Percentiles rank a stretch among this genome's conserved stretches.
These are phyloP conservation scores for Cheilosia grossa DNA, from an alignment of 2,888 invertebrate species.

Conservation along the genomic window DNA sequence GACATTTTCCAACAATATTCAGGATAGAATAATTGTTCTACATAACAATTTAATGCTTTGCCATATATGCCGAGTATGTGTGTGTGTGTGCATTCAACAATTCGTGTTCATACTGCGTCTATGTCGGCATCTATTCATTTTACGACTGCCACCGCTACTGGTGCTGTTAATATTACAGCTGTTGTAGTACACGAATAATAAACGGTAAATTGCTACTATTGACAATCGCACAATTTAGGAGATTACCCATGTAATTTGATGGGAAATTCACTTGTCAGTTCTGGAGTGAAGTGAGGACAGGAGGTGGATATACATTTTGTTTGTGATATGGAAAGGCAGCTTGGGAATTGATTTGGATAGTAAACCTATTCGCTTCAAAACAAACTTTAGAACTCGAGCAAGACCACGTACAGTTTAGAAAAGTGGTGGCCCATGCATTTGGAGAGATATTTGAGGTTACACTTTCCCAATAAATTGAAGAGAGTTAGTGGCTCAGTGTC, in stretches of 20 bases:
- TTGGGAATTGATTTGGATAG: no score
- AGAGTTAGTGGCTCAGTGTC: no score
- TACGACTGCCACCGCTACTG: constrained; percentile 38
- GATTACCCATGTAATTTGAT: constrained; percentile 71
- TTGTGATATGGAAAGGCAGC: neutral
- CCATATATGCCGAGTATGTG: neutral
- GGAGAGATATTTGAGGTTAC: no score
- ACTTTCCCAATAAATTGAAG: no score
- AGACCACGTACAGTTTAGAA: no score
- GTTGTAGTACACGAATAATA: constrained; percentile 67
- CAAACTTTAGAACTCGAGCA: no score
- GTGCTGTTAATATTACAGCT: constrained; percentile 11
- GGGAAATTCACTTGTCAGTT: constrained; percentile 59
- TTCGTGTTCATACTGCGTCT: constrained; percentile 19
- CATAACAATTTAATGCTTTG: constrained; percentile 67
- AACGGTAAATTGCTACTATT: constrained; percentile 74
- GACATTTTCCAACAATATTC: constrained; percentile 26
- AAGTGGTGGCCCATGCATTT: no score
- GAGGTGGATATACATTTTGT: neutral
- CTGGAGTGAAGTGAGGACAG: neutral
- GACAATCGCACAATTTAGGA: constrained; percentile 69
- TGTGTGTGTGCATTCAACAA: constrained; percentile 32
- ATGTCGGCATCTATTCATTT: constrained; percentile 41
- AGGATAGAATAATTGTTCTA: constrained; percentile 63
- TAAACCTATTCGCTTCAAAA: no score